Base-by-base conservation (phyloP, 2,113 vertebrate genomes). In the Buteo buteo region DNA sequence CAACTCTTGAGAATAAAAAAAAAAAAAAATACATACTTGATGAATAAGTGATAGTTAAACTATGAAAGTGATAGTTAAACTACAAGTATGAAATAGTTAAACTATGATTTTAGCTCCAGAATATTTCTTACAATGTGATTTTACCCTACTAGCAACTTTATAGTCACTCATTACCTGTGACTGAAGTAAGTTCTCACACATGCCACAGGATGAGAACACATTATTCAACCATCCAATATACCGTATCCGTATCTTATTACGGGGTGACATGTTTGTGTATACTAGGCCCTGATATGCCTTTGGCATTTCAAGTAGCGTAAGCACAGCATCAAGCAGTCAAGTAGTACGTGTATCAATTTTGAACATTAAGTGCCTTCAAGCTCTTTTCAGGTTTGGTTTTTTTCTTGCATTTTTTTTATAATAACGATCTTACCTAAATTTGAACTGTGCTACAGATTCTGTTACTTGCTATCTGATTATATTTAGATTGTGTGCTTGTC, bases 171-270 rank as follows among this genome's bases (percentile, higher is more conserved):
- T n/a, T 31, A 59, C 32, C 52, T 82, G 52, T 38, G 57, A 55
- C 1, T 50, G 80, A 81, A 44, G 10, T 25, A 76, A 65, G 31
- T 65, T 45, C n/a, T 73, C 58, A 59, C 72, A 71, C 24, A 34
- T 12, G 21, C 12, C 42, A 79, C 17, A 49, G 29, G 32, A 76
- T 22, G 17, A 26, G 20, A 88, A 57, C 16, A 70, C 19, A 29
- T 58, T 58, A 84, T 62, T 88, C 47, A 79, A 62, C 8, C 32
- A 79, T 12, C 38, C 0, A 0, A 58, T 32, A 88, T 5, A 67
- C 4, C 5, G 13, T 32, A 50, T n/a, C 29, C 3, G 0, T 29
- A 52, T 44, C 38, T 67, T 64, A 61, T 2, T 59, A 15, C 2
- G 2, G 47, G 32, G 42, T 58, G 19, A 79, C 29, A 49, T 4